Conservation (phyloP, 1,140 invertebrate genomes). For the Drosophila cardini region DNA sequence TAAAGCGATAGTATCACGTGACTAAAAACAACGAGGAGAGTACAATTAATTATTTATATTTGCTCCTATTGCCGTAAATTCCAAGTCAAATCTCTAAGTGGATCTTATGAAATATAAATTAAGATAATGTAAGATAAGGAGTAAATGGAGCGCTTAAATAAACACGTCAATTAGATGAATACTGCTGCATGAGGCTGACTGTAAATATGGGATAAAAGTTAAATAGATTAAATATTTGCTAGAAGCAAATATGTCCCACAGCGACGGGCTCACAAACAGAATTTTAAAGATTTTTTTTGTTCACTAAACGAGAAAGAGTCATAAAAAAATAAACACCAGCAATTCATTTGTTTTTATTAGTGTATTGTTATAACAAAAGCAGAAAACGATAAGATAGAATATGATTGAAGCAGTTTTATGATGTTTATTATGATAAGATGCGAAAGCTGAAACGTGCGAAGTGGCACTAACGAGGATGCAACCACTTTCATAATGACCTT, state of each 20-base stretch:
- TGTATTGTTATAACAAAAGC: slow-evolving; percentile 25
- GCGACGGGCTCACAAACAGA: slow-evolving; percentile 27
- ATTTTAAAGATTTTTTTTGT: slow-evolving; percentile 35
- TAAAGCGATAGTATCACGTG: slow-evolving; percentile 10
- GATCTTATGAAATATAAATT: slow-evolving; percentile 19
- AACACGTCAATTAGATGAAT: slow-evolving; percentile 47
- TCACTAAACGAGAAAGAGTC: slow-evolving; percentile 21
- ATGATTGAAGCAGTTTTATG: slow-evolving; percentile 28
- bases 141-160: slow-evolving; percentile 51
- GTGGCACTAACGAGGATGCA: slow-evolving; percentile 25
- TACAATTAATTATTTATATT: slow-evolving; percentile 1
- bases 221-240: slow-evolving; percentile 28
- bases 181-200: slow-evolving; percentile 46
- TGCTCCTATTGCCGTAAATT: neutral
- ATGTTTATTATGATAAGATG: slow-evolving; percentile 43
- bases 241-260: slow-evolving; percentile 37
- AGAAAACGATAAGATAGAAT: slow-evolving; percentile 37
- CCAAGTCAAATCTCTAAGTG: neutral
- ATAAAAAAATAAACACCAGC: slow-evolving; percentile 45
- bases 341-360: slow-evolving; percentile 32
- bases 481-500: slow-evolving; percentile 29
- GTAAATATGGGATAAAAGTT: slow-evolving; percentile 36
- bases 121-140: slow-evolving; percentile 31
- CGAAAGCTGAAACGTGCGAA: slow-evolving; percentile 28
- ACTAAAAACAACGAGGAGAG: neutral